Conservation (phyloP, 2,797 vertebrate species). For the Lithobates sylvaticus region DNA sequence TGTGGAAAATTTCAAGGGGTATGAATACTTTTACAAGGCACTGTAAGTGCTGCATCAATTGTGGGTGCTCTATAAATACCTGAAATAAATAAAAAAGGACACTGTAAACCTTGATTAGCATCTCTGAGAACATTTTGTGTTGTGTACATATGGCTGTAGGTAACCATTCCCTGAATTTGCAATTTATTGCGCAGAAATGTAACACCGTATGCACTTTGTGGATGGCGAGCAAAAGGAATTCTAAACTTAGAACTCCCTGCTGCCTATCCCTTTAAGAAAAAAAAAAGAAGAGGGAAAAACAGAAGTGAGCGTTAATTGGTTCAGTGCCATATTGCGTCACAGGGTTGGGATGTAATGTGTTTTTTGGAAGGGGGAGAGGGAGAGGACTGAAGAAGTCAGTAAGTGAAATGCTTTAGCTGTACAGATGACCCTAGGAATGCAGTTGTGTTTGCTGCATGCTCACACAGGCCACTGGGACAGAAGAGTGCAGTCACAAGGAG, state of each 20-base stretch:
- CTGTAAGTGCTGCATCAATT: too few relatives aligned
- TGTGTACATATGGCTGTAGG: not conserved
- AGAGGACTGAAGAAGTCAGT: slow-evolving; percentile 42
- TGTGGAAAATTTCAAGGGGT: too few relatives aligned
- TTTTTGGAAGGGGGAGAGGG: slow-evolving; percentile 32
- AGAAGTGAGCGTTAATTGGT: slow-evolving; percentile 42
- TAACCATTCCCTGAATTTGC: not conserved
- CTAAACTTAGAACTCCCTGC: not conserved
- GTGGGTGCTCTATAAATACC: too few relatives aligned
- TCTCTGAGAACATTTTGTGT: too few relatives aligned
- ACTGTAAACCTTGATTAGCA: too few relatives aligned
- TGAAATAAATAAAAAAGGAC: too few relatives aligned
- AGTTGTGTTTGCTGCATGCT: not conserved
- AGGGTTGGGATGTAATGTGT: slow-evolving; percentile 28
- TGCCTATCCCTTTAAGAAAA: slow-evolving; percentile 43
- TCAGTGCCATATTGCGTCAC: slow-evolving; percentile 16
- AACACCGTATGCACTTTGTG: not conserved
- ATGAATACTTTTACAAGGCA: too few relatives aligned
- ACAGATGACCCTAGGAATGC: slow-evolving; percentile 4
- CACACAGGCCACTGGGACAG: not conserved
- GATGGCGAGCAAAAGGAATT: not conserved
- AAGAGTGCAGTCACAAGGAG: not conserved
- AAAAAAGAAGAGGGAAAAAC: slow-evolving; percentile 2
- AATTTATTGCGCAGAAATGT: not conserved
- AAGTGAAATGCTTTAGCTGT: slow-evolving; percentile 9